These are phyloP conservation scores for Arenaria interpres DNA, from an alignment of 2,113 vertebrate genomes.

Conservation along the genomic window DNA sequence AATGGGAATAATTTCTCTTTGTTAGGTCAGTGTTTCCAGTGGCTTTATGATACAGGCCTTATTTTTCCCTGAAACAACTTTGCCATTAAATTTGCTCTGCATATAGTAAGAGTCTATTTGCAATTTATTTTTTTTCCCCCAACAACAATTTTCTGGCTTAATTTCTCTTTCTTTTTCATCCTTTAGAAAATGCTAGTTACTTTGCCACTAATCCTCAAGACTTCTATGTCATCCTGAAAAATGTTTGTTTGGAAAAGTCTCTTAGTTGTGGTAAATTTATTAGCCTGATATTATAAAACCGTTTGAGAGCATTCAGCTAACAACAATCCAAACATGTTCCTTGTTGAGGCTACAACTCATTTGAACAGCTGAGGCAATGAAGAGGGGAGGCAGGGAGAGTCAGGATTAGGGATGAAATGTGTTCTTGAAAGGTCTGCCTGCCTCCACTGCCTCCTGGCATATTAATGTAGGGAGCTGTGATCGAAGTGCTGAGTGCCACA, in stretches of 20 bases:
- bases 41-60: not conserved
- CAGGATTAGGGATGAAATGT: not conserved
- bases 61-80: not conserved
- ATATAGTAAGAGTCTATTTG: not conserved
- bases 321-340: not conserved
- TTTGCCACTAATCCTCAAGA: not conserved
- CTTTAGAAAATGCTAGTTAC: not conserved
- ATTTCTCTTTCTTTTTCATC: not conserved
- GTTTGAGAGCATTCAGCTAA: not conserved
- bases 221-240: not conserved
- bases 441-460: not conserved
- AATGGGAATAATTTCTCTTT: slow-evolving; percentile 28
- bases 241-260: not conserved
- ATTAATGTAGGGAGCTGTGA: not conserved
- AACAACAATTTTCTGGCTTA: not conserved
- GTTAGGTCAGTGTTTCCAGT: not conserved
- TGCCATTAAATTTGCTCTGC: not conserved
- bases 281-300: not conserved
- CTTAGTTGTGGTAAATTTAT: not conserved
- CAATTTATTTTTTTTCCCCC: not conserved
- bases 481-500: not conserved
- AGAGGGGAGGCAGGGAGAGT: not conserved
- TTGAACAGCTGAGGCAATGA: not conserved
- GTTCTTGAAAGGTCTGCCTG: not conserved
- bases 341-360: not conserved